Evolutionary conservation across 2,888 invertebrate species (phyloP).

Genomic region (Sturmia bella): DNA sequence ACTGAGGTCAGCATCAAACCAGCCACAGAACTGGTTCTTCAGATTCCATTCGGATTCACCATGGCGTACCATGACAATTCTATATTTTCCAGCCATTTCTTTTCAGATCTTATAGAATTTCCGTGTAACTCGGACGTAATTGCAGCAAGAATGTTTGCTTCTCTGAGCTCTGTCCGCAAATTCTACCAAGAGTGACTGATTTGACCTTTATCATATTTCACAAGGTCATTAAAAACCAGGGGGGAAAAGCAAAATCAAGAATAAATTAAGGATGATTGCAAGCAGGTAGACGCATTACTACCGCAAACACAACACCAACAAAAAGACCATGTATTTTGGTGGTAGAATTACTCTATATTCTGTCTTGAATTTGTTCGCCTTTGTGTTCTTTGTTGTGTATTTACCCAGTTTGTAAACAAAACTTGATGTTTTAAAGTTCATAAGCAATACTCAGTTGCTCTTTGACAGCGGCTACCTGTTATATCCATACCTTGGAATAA

Average conservation of each 20-base stretch:
- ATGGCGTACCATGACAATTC: conserved; percentile 89
- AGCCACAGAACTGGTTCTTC: conserved; percentile 89
- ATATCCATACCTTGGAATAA: no score
- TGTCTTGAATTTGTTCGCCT: no score
- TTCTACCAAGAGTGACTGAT: conserved; percentile 61
- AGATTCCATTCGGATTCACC: conserved; percentile 91
- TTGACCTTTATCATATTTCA: conserved; percentile 73
- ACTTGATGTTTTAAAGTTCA: no score
- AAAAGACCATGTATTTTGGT: no score
- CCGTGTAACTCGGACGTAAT: conserved; percentile 9
- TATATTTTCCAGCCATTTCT: conserved; percentile 83
- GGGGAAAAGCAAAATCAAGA: not conserved
- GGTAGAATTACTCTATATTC: no score
- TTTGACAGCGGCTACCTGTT: no score
- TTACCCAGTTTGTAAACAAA: no score
- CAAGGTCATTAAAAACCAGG: conserved; percentile 73
- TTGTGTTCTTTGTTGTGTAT: no score
- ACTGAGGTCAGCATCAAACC: conserved; percentile 88
- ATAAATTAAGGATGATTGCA: not conserved
- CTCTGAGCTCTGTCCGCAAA: not conserved
- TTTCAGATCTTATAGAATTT: conserved; percentile 12
- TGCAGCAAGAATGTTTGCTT: not conserved
- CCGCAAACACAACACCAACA: no score
- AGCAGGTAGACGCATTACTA: no score
- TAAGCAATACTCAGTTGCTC: no score